These are phyloP conservation scores for Ernsta delagoae DNA, from an alignment of 2,888 invertebrate species.

Conservation along the genomic window DNA sequence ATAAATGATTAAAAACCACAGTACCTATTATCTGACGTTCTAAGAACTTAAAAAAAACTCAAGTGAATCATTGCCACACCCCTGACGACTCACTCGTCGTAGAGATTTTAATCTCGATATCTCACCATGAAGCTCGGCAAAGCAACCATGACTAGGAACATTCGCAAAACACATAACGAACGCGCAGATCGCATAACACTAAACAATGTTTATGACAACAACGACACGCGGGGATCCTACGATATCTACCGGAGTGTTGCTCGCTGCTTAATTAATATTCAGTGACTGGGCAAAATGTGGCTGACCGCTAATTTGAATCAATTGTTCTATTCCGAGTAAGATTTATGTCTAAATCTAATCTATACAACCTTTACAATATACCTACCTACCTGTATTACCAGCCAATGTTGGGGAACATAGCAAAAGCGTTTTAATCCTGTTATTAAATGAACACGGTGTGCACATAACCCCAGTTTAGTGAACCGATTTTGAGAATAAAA, in stretches of 20 bases:
- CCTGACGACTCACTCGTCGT: constrained; percentile 68
- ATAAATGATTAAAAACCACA: constrained; percentile 67
- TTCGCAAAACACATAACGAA: constrained; percentile 58
- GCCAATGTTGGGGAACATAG: no score
- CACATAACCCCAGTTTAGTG: no score
- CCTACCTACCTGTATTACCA: not conserved
- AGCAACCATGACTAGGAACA: constrained; percentile 67
- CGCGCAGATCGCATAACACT: constrained; percentile 57
- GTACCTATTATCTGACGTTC: constrained; percentile 60
- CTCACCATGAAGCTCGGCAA: constrained; percentile 65
- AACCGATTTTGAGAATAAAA: no score
- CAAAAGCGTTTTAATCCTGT: no score
- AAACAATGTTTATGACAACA: constrained; percentile 67
- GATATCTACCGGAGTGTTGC: constrained; percentile 52
- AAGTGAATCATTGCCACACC: constrained; percentile 73
- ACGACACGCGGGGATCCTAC: constrained; percentile 53
- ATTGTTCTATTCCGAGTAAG: constrained; percentile 30
- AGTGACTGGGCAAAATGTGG: constrained; percentile 68
- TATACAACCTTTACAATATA: not conserved
- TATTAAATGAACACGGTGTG: no score
- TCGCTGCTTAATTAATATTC: constrained; percentile 74
- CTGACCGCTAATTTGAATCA: constrained; percentile 56
- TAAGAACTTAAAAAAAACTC: constrained; percentile 64
- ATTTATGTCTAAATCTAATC: constrained; percentile 26
- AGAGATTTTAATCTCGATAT: constrained; percentile 70